These are phyloP conservation scores for Drosophila merina DNA, from an alignment of 2,888 invertebrate species.

Conservation along the genomic window DNA sequence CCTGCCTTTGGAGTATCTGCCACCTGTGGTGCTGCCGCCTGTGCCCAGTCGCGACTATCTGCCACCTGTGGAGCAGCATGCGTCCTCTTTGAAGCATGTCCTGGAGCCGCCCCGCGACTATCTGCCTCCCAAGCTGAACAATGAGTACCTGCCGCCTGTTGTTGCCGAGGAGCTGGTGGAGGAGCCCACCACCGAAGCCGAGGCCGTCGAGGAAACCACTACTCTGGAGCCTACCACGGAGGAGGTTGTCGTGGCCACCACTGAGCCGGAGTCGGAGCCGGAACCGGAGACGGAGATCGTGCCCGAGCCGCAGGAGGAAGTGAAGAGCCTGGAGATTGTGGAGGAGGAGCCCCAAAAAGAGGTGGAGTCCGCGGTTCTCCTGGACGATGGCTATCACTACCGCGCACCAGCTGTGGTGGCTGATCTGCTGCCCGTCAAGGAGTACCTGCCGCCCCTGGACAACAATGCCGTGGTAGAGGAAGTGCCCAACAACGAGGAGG, in stretches of 20 bases:
- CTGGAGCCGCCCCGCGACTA: conserved; percentile 66
- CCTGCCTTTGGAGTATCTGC: conserved; percentile 70
- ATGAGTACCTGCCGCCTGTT: conserved; percentile 65
- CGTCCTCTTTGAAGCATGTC: conserved; percentile 58
- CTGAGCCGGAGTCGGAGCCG: conserved; percentile 21
- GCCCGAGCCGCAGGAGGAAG: conserved; percentile 37
- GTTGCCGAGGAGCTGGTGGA: conserved; percentile 36
- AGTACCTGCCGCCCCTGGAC: conserved; percentile 71
- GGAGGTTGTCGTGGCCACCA: conserved; percentile 26
- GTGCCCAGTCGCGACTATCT: conserved; percentile 70
- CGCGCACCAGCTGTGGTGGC: conserved; percentile 65
- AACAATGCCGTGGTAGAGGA: conserved; percentile 55
- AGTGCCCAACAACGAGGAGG: conserved; percentile 55
- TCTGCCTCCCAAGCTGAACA: conserved; percentile 61
- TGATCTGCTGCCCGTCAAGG: conserved; percentile 58
- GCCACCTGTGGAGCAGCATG: conserved; percentile 75
- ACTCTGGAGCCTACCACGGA: conserved; percentile 46
- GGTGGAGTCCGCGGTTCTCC: conserved; percentile 54
- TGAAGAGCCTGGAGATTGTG: conserved; percentile 51
- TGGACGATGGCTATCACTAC: conserved; percentile 78
- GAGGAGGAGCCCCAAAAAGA: conserved; percentile 38
- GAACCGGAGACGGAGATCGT: conserved; percentile 43
- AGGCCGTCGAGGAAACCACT: conserved; percentile 28
- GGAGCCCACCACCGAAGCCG: conserved; percentile 31
- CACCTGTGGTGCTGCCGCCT: conserved; percentile 75